Evolutionary conservation across 2,113 vertebrate species (phyloP).

Genomic region (Ploceus nigricollis): DNA sequence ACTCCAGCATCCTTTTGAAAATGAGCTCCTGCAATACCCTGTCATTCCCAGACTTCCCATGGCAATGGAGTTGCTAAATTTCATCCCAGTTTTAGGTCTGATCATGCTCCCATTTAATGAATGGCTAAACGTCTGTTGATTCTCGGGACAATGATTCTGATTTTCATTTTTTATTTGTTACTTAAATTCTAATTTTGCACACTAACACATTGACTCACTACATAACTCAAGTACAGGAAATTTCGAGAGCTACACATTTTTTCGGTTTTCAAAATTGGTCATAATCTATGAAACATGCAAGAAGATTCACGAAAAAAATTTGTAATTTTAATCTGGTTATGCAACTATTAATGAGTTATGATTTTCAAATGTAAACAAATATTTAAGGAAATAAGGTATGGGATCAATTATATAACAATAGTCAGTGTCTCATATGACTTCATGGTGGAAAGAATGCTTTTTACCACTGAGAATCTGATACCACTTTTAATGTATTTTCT

Average conservation of each 20-base stretch:
- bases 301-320: neutral
- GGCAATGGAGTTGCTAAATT: neutral
- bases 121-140: neutral
- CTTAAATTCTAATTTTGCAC: neutral
- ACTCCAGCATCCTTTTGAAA: neutral
- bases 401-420: neutral
- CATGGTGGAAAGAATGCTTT: neutral
- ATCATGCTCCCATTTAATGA: neutral
- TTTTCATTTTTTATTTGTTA: neutral
- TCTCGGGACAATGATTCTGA: neutral
- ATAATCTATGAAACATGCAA: neutral
- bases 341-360: neutral
- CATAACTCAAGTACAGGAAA: neutral
- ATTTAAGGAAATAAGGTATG: neutral
- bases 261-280: neutral
- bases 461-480: neutral
- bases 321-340: neutral
- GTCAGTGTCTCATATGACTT: neutral
- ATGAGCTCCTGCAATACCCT: neutral
- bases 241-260: neutral
- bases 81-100: neutral
- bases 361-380: neutral
- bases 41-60: neutral
- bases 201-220: neutral
- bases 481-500: neutral